Evolutionary conservation across 2,113 vertebrate species (phyloP).

Genomic region (Cranoglanis bouderius): DNA sequence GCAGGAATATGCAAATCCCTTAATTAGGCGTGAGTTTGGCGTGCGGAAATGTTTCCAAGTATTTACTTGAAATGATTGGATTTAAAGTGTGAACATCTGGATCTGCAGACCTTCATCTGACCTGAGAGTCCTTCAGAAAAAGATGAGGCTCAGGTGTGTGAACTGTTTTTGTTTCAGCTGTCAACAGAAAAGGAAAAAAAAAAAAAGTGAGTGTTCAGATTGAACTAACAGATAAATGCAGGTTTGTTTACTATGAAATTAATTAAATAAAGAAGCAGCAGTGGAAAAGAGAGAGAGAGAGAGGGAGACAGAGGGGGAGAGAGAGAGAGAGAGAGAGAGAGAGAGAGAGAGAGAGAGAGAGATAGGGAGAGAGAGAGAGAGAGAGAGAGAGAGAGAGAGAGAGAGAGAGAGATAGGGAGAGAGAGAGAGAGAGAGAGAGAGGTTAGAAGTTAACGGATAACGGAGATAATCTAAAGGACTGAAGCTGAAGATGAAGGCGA

Average conservation of each 20-base stretch:
- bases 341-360: no score
- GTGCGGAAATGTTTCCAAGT: constrained; percentile 18
- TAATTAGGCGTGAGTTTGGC: constrained; percentile 25
- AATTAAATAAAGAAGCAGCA: background rate
- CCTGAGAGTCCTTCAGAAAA: constrained; percentile 14
- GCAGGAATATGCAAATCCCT: constrained; percentile 22
- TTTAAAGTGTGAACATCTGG: constrained; percentile 37
- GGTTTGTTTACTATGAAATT: background rate
- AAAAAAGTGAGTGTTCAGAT: background rate
- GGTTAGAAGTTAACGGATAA: background rate
- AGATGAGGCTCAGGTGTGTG: background rate
- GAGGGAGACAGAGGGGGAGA: no score
- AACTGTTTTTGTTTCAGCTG: background rate
- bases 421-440: no score
- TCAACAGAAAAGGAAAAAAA: background rate
- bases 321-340: no score
- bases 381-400: no score
- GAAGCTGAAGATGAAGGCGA: background rate
- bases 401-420: no score
- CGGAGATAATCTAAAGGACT: background rate
- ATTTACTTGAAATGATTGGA: constrained; percentile 30
- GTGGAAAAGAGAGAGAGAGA: no score
- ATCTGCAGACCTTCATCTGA: constrained; percentile 1
- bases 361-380: no score
- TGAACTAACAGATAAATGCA: background rate